These are phyloP conservation scores for Artibeus lituratus DNA, from an alignment of 2,797 vertebrate genomes.

Conservation along the genomic window DNA sequence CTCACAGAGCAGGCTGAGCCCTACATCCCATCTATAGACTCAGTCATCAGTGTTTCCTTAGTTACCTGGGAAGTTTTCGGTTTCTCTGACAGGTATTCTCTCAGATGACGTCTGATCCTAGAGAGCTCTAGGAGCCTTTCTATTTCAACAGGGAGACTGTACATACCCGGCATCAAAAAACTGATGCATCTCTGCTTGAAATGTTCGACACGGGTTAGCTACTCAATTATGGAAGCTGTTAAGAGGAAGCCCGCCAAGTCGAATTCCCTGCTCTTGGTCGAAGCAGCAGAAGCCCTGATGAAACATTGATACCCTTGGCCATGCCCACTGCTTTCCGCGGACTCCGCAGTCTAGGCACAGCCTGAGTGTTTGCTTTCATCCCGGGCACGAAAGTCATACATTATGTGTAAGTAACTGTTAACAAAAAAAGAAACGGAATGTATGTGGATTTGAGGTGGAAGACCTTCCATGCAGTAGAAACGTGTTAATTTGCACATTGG, in stretches of 20 bases:
- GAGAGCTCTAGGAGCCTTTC: neutral
- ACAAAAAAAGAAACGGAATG: neutral
- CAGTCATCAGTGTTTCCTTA: neutral
- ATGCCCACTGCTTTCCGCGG: neutral
- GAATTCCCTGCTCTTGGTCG: neutral
- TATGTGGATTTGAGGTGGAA: neutral
- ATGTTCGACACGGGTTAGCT: neutral
- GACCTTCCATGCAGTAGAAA: neutral
- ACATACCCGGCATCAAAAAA: neutral
- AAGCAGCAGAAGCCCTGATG: conserved; percentile 29
- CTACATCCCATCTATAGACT: neutral
- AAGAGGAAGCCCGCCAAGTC: neutral
- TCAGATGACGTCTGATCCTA: neutral
- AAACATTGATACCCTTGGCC: neutral
- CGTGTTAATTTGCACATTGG: conserved; percentile 68
- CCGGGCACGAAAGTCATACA: neutral
- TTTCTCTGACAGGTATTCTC: neutral
- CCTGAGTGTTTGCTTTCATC: neutral
- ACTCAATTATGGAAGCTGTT: neutral
- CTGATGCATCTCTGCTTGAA: neutral
- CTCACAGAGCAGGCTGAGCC: neutral
- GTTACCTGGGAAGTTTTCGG: neutral
- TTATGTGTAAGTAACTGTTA: neutral
- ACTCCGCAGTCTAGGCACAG: neutral
- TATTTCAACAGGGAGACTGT: neutral